phyloP scores from a whole-genome alignment of 2,797 vertebrate species.

The Tarsius wallacei region DNA sequence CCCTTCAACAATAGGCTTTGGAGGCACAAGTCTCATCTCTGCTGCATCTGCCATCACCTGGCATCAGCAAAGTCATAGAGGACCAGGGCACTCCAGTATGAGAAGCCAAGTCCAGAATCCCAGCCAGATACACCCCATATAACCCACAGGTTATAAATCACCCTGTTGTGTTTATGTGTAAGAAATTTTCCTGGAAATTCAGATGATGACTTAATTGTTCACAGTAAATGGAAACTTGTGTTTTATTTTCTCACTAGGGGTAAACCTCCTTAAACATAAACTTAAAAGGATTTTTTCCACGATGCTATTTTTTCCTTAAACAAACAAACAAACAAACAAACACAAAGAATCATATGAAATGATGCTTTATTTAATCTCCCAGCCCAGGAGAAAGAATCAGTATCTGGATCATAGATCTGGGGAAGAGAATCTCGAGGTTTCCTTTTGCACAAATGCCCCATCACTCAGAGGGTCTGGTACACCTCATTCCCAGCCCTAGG shows the following conservation, averaged over 20 bases:
- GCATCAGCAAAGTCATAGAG: neutral
- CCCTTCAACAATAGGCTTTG: neutral
- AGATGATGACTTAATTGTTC: slow-evolving; percentile 35
- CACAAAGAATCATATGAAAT: neutral
- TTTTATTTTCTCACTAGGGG: slow-evolving; percentile 23
- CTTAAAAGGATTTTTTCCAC: slow-evolving; percentile 67
- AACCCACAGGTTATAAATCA: neutral
- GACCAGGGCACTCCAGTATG: no score
- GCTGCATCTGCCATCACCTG: neutral
- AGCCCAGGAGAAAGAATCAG: neutral
- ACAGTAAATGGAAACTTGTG: slow-evolving; percentile 12
- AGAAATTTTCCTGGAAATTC: neutral
- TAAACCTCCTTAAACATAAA: slow-evolving; percentile 63
- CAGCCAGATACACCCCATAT: neutral
- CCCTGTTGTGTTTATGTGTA: neutral
- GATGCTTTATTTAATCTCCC: neutral
- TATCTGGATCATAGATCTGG: neutral
- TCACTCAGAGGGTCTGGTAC: neutral
- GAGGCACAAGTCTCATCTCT: neutral
- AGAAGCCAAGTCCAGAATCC: neutral
- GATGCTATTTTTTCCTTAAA: neutral
- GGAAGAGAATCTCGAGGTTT: neutral
- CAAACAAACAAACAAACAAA: neutral
- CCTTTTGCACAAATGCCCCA: neutral
- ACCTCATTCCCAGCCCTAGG: neutral